phyloP scores from a whole-genome alignment of 1,140 invertebrate species.

The Carposina sasakii region DNA sequence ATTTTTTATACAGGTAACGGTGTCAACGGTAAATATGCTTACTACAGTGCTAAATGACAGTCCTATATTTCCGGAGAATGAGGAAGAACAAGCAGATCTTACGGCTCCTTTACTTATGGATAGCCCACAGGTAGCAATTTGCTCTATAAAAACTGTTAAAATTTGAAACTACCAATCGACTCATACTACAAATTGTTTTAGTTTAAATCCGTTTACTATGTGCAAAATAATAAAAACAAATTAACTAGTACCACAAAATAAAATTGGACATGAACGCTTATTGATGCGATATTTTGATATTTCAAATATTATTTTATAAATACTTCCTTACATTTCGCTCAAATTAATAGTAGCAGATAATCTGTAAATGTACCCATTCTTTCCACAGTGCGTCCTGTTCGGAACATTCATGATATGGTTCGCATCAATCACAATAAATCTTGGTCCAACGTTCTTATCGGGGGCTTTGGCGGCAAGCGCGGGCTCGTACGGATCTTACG shows the following conservation, averaged over 20 bases:
- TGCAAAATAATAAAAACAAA: too few relatives aligned
- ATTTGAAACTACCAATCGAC: too few relatives aligned
- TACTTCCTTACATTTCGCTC: too few relatives aligned
- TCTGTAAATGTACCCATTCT: background rate
- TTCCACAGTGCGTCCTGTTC: slow-evolving; percentile 87
- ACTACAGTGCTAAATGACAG: slow-evolving; percentile 92
- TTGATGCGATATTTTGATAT: too few relatives aligned
- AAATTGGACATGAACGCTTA: too few relatives aligned
- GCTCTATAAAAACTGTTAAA: too few relatives aligned
- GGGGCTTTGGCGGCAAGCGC: slow-evolving; percentile 89
- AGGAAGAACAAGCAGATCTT: slow-evolving; percentile 79
- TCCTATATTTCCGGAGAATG: slow-evolving; percentile 87
- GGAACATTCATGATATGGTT: slow-evolving; percentile 96
- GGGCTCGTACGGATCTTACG: slow-evolving; percentile 74
- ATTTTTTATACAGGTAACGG: slow-evolving; percentile 77
- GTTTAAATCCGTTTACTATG: too few relatives aligned
- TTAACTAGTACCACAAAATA: too few relatives aligned
- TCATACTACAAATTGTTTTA: too few relatives aligned
- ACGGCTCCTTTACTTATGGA: slow-evolving; percentile 83
- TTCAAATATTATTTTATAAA: too few relatives aligned
- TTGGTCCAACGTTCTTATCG: slow-evolving; percentile 91
- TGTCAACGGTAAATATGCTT: slow-evolving; percentile 92
- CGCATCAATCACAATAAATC: slow-evolving; percentile 90
- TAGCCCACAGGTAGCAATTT: slow-evolving; percentile 77
- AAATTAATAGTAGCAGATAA: background rate